A percentile compares a stretch with the other conserved stretches of the same genome.
Conservation (phyloP, 2,888 invertebrate species). For the Latrodectus hesperus region DNA sequence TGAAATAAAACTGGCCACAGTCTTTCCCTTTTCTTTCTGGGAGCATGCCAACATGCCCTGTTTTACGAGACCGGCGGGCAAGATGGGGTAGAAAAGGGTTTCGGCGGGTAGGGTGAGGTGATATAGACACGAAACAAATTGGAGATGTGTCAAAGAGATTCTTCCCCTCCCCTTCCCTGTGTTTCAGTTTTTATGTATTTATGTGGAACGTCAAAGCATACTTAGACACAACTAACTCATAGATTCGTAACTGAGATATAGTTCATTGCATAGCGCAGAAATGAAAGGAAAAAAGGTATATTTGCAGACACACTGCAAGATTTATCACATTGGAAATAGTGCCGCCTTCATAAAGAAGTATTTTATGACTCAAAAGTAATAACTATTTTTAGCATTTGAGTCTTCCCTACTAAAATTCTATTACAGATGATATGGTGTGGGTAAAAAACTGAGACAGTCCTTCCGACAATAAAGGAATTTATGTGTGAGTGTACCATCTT, state of each 20-base stretch:
- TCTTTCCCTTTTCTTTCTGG: slow-evolving; percentile 15
- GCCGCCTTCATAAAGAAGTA: neutral
- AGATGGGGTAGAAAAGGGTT: slow-evolving; percentile 1
- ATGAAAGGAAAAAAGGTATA: neutral
- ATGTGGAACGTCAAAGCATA: slow-evolving; percentile 12
- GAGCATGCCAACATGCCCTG: slow-evolving; percentile 20
- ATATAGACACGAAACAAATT: slow-evolving; percentile 15
- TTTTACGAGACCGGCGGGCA: slow-evolving; percentile 19
- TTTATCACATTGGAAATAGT: slow-evolving; percentile 25
- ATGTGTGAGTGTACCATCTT: neutral
- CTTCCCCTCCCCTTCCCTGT: neutral
- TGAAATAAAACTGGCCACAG: slow-evolving; percentile 37
- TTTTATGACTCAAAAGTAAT: slow-evolving; percentile 17
- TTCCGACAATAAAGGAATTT: neutral
- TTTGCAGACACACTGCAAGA: neutral
- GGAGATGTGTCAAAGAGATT: slow-evolving; percentile 28
- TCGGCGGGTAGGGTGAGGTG: neutral
- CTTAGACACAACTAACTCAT: neutral
- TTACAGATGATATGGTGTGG: neutral
- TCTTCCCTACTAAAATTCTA: neutral
- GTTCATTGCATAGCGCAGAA: neutral
- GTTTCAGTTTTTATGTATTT: slow-evolving; percentile 18
- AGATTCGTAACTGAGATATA: neutral
- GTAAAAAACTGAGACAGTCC: too few relatives aligned
- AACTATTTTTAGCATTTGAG: slow-evolving; percentile 16